phyloP scores from a whole-genome alignment of 2,888 invertebrate species.

The Amaurobius ferox region DNA sequence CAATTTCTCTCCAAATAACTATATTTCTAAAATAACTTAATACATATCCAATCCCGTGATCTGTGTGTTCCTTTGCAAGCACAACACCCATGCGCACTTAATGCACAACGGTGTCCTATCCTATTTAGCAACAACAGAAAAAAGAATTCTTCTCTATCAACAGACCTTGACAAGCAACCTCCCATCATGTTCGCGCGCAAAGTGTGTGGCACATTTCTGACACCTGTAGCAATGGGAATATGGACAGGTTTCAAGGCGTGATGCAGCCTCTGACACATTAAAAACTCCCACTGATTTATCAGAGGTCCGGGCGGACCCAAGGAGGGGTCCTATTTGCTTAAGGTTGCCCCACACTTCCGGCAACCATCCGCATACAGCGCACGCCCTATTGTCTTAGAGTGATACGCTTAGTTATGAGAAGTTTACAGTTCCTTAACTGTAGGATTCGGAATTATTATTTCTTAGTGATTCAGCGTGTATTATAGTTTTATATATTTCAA shows the following conservation, averaged over 20 bases:
- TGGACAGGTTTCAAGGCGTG: constrained; percentile 37
- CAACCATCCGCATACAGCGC: constrained; percentile 17
- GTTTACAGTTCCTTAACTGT: background rate
- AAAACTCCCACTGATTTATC: constrained; percentile 58
- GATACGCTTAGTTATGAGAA: constrained; percentile 16
- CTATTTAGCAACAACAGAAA: background rate
- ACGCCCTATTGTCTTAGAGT: constrained; percentile 38
- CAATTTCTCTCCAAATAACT: too few relatives aligned
- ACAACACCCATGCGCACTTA: too few relatives aligned
- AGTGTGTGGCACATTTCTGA: constrained; percentile 11
- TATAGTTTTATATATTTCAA: too few relatives aligned
- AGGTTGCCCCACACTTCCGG: constrained; percentile 44
- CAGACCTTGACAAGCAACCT: background rate
- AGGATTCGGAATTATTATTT: too few relatives aligned
- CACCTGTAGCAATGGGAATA: constrained; percentile 4
- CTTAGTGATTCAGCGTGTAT: too few relatives aligned
- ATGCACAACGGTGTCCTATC: too few relatives aligned
- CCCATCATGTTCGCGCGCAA: background rate
- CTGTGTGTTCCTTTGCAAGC: too few relatives aligned
- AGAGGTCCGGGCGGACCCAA: background rate
- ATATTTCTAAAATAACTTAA: too few relatives aligned
- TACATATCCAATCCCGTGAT: too few relatives aligned
- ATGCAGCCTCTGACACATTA: constrained; percentile 33
- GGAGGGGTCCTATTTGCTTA: constrained; percentile 35
- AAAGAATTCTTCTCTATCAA: background rate